These are phyloP conservation scores for Glyphotaelius pellucidus DNA, from an alignment of 2,888 invertebrate species.

Conservation along the genomic window DNA sequence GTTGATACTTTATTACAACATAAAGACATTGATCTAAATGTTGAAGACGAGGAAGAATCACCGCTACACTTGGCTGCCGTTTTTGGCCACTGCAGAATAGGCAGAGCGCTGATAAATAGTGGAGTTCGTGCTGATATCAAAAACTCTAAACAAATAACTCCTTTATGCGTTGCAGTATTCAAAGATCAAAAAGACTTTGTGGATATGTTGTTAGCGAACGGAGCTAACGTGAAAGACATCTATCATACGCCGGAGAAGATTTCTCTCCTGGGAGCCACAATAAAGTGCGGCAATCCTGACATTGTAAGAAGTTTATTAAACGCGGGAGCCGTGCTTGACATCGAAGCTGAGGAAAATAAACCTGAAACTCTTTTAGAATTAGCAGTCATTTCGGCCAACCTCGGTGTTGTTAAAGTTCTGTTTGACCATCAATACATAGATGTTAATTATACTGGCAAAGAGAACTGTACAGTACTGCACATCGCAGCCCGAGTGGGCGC, in stretches of 20 bases:
- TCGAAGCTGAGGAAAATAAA: too few species aligned
- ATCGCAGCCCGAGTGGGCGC: too few species aligned
- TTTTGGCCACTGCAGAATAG: background rate
- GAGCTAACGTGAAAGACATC: background rate
- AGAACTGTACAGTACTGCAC: background rate
- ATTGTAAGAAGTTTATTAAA: too few species aligned
- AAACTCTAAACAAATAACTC: background rate
- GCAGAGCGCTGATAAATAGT: background rate
- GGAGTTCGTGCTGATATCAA: background rate
- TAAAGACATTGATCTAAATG: background rate
- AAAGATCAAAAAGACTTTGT: background rate
- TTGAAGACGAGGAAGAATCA: background rate
- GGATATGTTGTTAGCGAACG: background rate
- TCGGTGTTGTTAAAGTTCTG: background rate
- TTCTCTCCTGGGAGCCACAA: too few species aligned
- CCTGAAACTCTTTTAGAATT: too few species aligned
- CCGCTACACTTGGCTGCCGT: background rate
- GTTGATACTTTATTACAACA: slow-evolving; percentile 13
- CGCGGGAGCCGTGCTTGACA: too few species aligned
- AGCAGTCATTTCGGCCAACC: background rate
- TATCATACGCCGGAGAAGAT: background rate
- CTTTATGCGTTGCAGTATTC: background rate
- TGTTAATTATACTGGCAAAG: background rate
- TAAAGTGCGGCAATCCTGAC: too few species aligned
- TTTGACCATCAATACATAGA: background rate